Conservation (phyloP, 64 coral and sea anemone genomes). For the Trachythela sp. region DNA sequence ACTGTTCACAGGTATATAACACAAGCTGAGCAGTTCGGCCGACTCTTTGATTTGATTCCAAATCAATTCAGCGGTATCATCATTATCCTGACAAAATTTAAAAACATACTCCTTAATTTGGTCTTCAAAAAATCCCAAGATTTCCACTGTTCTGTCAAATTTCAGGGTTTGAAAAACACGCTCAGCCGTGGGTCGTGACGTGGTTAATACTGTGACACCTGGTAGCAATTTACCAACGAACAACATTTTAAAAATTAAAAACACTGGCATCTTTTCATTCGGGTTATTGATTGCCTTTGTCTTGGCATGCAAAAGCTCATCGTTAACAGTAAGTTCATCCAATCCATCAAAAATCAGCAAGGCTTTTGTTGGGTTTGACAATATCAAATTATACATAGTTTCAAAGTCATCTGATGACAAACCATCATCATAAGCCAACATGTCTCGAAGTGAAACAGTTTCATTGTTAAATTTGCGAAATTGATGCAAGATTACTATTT, state of each 20-base stretch:
- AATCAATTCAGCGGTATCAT: too few species aligned
- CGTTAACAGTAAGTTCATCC: too few species aligned
- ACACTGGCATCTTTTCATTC: too few species aligned
- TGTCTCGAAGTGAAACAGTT: not conserved
- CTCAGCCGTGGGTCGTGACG: conserved; percentile 47
- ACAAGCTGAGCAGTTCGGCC: conserved; percentile 44
- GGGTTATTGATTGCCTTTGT: too few species aligned
- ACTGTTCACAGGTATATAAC: conserved; percentile 63
- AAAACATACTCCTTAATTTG: conserved; percentile 51
- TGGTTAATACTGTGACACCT: conserved; percentile 7
- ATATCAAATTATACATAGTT: not conserved
- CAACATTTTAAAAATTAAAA: too few species aligned
- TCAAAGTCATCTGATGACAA: too few species aligned
- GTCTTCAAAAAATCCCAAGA: conserved; percentile 58
- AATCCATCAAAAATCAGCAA: conserved; percentile 4
- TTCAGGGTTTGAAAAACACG: not conserved
- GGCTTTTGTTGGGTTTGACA: not conserved
- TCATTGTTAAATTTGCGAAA: not conserved
- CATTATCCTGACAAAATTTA: conserved; percentile 38
- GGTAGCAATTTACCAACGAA: too few species aligned
- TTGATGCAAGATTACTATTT: not conserved
- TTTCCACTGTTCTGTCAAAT: conserved; percentile 47
- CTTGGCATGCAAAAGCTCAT: too few species aligned
- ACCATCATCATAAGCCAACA: not conserved
- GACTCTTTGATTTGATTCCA: conserved; percentile 22